phyloP scores from a whole-genome alignment of 2,888 invertebrate species.

The Drosophila nr. medialis region DNA sequence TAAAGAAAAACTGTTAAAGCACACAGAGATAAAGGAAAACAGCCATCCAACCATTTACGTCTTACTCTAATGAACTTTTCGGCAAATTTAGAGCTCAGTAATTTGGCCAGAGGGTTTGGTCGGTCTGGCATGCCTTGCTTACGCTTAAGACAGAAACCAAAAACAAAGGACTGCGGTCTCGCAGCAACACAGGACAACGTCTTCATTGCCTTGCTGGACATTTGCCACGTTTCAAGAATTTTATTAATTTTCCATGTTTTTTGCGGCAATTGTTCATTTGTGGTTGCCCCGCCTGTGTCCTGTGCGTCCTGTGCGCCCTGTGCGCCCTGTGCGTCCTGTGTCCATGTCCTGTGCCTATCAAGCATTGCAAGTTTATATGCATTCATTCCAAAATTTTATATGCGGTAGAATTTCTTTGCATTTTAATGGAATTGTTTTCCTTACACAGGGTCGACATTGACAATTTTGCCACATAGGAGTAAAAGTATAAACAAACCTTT shows the following conservation, averaged over 20 bases:
- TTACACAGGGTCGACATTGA: neutral
- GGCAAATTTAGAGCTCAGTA: slow-evolving; percentile 59
- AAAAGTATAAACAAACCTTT: slow-evolving; percentile 1
- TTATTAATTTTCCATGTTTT: slow-evolving; percentile 62
- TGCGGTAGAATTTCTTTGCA: slow-evolving; percentile 39
- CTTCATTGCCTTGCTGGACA: slow-evolving; percentile 55
- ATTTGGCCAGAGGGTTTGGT: slow-evolving; percentile 20
- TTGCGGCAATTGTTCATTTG: slow-evolving; percentile 68
- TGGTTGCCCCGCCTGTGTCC: slow-evolving; percentile 26
- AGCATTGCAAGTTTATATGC: slow-evolving; percentile 28
- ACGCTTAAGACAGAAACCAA: neutral
- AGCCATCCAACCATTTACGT: slow-evolving; percentile 39
- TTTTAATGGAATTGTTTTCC: slow-evolving; percentile 16
- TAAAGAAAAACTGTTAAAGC: slow-evolving; percentile 28
- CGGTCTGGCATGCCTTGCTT: neutral
- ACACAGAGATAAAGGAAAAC: slow-evolving; percentile 11
- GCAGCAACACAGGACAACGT: slow-evolving; percentile 35
- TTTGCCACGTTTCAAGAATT: slow-evolving; percentile 58
- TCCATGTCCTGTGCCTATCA: slow-evolving; percentile 17
- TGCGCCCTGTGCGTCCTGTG: neutral
- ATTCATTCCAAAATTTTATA: slow-evolving; percentile 54
- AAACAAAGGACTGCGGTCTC: slow-evolving; percentile 15
- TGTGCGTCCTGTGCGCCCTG: no score
- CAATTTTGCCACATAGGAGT: neutral
- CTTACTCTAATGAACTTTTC: slow-evolving; percentile 61